A percentile compares a stretch with the other conserved stretches of the same genome.
Evolutionary conservation across 2,797 vertebrate species (phyloP).

Genomic region (Choloepus didactylus): DNA sequence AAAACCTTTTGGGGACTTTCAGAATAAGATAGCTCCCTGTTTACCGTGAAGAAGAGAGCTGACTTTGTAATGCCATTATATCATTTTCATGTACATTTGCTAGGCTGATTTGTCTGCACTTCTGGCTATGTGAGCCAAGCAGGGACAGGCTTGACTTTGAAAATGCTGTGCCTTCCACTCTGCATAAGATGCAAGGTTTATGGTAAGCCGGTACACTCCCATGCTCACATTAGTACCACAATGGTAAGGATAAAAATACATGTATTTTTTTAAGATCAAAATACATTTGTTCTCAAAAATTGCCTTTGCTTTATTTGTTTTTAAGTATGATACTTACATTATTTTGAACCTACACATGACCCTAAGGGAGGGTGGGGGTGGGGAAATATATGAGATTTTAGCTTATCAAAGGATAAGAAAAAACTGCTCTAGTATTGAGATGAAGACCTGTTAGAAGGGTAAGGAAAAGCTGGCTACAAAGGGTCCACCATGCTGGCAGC

Average conservation of each 20-base stretch:
- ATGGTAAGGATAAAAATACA: not conserved
- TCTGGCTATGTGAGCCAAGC: not conserved
- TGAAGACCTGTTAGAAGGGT: not conserved
- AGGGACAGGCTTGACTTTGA: not conserved
- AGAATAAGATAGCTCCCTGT: not conserved
- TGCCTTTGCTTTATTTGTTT: not conserved
- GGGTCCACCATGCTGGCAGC: not conserved
- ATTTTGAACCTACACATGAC: not conserved
- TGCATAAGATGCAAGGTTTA: not conserved
- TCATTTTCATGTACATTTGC: not conserved
- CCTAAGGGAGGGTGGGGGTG: not conserved
- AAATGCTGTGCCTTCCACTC: not conserved
- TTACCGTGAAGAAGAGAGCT: not conserved
- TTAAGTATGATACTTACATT: not conserved
- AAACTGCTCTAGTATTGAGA: slow-evolving; percentile 2
- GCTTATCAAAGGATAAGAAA: not conserved
- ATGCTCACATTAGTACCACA: not conserved
- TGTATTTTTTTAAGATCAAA: not conserved
- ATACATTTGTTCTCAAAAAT: slow-evolving; percentile 48
- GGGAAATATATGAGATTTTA: not conserved
- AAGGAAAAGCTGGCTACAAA: not conserved
- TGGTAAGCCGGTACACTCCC: not conserved
- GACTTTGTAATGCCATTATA: not conserved
- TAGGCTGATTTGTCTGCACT: not conserved
- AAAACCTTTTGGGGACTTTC: slow-evolving; percentile 2